phyloP scores from a whole-genome alignment of 2,113 vertebrate species.

The Galeopterus variegatus region DNA sequence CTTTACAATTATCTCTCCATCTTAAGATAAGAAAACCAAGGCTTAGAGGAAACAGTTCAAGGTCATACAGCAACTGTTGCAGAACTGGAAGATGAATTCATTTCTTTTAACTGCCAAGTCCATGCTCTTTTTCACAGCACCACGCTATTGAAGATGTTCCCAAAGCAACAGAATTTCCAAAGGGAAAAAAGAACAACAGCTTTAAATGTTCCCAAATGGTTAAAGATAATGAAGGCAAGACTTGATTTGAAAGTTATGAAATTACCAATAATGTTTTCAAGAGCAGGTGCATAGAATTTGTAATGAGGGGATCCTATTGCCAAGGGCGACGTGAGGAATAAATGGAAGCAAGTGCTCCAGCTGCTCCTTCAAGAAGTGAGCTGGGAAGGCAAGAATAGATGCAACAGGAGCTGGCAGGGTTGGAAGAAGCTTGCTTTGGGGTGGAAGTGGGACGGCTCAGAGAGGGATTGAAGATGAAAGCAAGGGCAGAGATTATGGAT shows the following conservation, averaged over 20 bases:
- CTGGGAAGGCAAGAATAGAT: neutral
- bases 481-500: accelerated
- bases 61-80: neutral
- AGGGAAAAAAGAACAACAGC: neutral
- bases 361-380: neutral
- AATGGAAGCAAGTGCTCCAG: neutral
- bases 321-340: neutral
- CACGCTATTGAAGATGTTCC: neutral
- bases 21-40: slow-evolving; percentile 2
- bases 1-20: neutral
- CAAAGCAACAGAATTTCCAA: neutral
- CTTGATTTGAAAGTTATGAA: neutral
- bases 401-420: accelerated
- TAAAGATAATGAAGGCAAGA: neutral
- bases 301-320: neutral
- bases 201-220: neutral
- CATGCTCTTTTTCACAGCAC: neutral
- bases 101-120: neutral
- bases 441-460: accelerated
- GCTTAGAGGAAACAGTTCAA: neutral
- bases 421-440: neutral
- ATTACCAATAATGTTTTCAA: neutral
- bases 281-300: neutral
- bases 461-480: neutral
- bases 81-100: neutral